A percentile compares a stretch with the other conserved stretches of the same genome.
These are phyloP conservation scores for Eriosoma lanigerum DNA, from an alignment of 1,140 invertebrate genomes.

Conservation along the genomic window DNA sequence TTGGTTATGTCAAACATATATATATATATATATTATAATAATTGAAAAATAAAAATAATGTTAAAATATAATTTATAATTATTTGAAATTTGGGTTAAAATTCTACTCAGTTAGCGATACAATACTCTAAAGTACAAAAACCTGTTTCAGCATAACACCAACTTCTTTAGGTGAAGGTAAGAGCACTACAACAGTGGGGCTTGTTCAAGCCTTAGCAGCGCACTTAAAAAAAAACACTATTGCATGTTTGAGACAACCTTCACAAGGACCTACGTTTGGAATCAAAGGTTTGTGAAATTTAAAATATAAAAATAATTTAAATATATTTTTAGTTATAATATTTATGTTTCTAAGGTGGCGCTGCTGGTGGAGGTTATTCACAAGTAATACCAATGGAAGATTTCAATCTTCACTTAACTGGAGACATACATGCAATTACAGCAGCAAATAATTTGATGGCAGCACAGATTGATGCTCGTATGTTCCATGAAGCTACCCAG, in stretches of 20 bases:
- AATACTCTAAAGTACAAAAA: background rate
- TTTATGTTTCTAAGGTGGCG: slow-evolving; percentile 68
- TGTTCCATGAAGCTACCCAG: slow-evolving; percentile 94
- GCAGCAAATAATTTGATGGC: slow-evolving; percentile 97
- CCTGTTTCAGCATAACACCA: slow-evolving; percentile 74
- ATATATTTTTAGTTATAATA: background rate
- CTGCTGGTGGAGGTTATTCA: slow-evolving; percentile 92
- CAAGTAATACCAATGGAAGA: slow-evolving; percentile 99
- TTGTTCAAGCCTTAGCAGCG: slow-evolving; percentile 88
- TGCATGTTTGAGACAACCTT: slow-evolving; percentile 95
- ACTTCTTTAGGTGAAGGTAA: slow-evolving; percentile 97
- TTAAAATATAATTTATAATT: too few species aligned
- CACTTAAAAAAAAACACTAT: slow-evolving; percentile 86
- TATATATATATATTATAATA: too few species aligned
- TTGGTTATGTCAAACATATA: too few species aligned
- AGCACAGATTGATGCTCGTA: slow-evolving; percentile 89
- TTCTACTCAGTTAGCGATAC: background rate
- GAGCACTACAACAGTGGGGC: slow-evolving; percentile 91
- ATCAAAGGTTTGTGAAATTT: slow-evolving; percentile 74
- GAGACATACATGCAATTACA: slow-evolving; percentile 97
- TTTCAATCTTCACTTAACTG: slow-evolving; percentile 98
- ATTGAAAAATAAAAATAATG: too few species aligned
- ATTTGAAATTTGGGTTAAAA: too few species aligned
- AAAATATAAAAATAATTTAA: background rate
- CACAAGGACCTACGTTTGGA: slow-evolving; percentile 97